Base-by-base conservation (phyloP, 2,797 vertebrate genomes). In the Trachops cirrhosus region DNA sequence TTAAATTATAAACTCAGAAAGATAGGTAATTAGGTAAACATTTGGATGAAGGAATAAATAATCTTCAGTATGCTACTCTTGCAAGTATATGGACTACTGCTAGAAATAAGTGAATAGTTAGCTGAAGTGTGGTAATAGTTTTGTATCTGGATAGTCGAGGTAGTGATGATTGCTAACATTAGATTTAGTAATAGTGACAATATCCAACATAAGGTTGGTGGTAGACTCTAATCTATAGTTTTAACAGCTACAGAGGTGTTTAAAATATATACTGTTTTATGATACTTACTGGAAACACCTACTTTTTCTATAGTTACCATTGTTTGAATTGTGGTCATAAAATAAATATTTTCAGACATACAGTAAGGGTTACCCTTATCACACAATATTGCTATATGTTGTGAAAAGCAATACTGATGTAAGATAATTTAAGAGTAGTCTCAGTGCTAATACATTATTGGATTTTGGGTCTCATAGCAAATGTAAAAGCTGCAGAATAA, bases 21-120 rank as follows among this genome's bases (percentile, higher is more conserved):
- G 32, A 46, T 32, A 80, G 9, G 22, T 93, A 80, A 86, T 46
- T 89, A 62, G 86, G 5, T 77, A 75, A 86, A 84, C 24, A 37
- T 83, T 94, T 83, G 37, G 44, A 67, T 94, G 44, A 84, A 96
- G 90, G 80, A 95, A 41, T 57, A 67, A 86, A 82, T 32, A 96
- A 21, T 79, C n/a, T 68, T 89, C 1, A 79, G 19, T 46, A 22
- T 52, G 37, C 6, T 87, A 32, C 16, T 46, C 46, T 96, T 82
- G 12, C 24, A 54, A n/a, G 59, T 77, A 70, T 59, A 19, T 84
- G 11, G 26, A 84, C 54, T 86, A 19, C 19, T 73, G 10, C 68
- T 74, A 54, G 82, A 46, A 92, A 52, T 88, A 24, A 79, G 19
- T 32, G 26, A n/a, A 9, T 82, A 18, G 16, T 64, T 84, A 82